These are phyloP conservation scores for Gymnoscopelus microlampas DNA, from an alignment of 2,797 vertebrate genomes.

Conservation along the genomic window DNA sequence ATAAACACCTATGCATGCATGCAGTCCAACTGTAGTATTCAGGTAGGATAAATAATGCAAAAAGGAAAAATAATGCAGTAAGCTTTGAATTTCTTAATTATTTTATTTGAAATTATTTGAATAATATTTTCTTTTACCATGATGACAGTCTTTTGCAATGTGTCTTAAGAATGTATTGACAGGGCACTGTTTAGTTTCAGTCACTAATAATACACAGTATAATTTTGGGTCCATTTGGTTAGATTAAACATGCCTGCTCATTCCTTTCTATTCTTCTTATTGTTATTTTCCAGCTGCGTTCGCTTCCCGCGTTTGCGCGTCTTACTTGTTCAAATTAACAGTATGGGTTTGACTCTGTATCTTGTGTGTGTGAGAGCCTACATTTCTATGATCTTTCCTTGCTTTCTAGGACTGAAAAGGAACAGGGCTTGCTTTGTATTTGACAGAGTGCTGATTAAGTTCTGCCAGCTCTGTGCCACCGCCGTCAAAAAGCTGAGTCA, in stretches of 20 bases:
- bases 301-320: too few relatives aligned
- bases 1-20: conserved; percentile 8
- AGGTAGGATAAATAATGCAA: neutral
- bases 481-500: conserved; percentile 59
- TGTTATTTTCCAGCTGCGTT: too few relatives aligned
- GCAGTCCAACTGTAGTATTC: neutral
- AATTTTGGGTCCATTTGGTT: too few relatives aligned
- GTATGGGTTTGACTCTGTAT: too few relatives aligned
- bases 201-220: too few relatives aligned
- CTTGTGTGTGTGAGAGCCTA: neutral
- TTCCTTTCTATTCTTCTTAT: too few relatives aligned
- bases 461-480: conserved; percentile 33
- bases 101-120: neutral
- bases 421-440: conserved; percentile 17
- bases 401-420: neutral
- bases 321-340: too few relatives aligned
- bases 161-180: too few relatives aligned
- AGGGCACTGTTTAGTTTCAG: too few relatives aligned
- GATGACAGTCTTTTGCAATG: neutral
- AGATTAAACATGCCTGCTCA: too few relatives aligned
- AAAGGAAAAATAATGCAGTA: neutral
- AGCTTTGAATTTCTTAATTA: neutral
- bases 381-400: conserved; percentile 14
- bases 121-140: neutral
- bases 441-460: conserved; percentile 45